phyloP scores from a whole-genome alignment of 2,888 invertebrate genomes.

The Lacanobia oleracea region DNA sequence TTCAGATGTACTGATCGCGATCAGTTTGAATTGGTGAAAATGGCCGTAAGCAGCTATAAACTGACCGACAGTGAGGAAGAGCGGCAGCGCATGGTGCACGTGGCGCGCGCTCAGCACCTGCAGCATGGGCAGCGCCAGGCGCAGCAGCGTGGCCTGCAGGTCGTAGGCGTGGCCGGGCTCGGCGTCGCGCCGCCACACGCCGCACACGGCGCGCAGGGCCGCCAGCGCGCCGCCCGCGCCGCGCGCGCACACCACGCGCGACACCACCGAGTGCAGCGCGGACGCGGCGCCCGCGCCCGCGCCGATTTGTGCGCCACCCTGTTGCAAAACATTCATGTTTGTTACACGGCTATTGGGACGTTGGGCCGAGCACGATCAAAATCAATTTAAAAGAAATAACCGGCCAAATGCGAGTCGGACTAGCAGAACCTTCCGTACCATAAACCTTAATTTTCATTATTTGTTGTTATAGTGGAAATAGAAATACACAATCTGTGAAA shows the following conservation, averaged over 20 bases:
- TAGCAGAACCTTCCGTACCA: too few species aligned
- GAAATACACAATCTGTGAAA: too few species aligned
- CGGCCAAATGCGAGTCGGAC: too few species aligned
- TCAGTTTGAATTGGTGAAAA: too few species aligned
- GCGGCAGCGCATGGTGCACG: conserved; percentile 92
- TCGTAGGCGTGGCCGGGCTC: conserved; percentile 70
- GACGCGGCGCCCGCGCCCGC: conserved; percentile 84
- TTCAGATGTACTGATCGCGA: too few species aligned
- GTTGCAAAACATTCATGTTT: not conserved
- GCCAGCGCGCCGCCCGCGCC: conserved; percentile 77
- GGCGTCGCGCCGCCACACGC: conserved; percentile 92
- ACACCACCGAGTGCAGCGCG: conserved; percentile 80
- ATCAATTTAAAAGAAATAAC: too few species aligned
- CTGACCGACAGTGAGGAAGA: conserved; percentile 92
- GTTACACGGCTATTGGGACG: too few species aligned
- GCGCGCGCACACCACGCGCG: conserved; percentile 82
- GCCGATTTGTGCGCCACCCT: conserved; percentile 83
- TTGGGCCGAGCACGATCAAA: too few species aligned
- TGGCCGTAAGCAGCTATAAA: too few species aligned
- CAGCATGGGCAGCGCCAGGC: conserved; percentile 93
- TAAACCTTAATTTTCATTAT: too few species aligned
- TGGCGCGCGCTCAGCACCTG: conserved; percentile 92
- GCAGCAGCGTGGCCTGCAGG: conserved; percentile 86
- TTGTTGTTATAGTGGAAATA: too few species aligned
- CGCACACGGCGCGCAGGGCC: conserved; percentile 84